Evolutionary conservation across 1,140 invertebrate genomes (phyloP).

Genomic region (Lerema accius): DNA sequence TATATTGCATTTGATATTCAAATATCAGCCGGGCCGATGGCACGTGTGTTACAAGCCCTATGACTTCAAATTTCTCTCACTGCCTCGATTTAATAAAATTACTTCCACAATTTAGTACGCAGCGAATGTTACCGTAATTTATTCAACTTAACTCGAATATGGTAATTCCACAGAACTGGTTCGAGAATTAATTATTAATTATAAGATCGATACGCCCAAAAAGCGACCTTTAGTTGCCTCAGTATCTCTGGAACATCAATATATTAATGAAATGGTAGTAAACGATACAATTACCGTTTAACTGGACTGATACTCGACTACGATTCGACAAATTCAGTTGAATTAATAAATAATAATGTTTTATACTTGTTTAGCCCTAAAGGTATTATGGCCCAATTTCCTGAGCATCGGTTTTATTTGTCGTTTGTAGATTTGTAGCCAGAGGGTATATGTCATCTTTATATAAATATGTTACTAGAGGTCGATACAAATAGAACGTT

Average conservation of each 20-base stretch:
- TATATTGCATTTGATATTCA: too few relatives aligned
- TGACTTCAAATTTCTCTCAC: background rate
- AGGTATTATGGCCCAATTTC: background rate
- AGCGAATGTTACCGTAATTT: background rate
- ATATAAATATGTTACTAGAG: too few relatives aligned
- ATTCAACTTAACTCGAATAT: background rate
- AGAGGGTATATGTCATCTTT: too few relatives aligned
- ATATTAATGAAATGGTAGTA: background rate
- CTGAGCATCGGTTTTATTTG: too few relatives aligned
- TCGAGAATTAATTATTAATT: background rate
- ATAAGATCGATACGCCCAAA: background rate
- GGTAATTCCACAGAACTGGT: background rate
- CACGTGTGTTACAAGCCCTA: background rate
- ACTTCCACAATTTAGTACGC: background rate
- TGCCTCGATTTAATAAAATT: background rate
- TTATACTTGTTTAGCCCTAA: background rate
- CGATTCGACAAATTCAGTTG: background rate
- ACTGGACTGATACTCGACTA: background rate
- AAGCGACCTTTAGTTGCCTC: background rate
- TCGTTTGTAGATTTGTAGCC: too few relatives aligned
- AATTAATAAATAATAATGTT: background rate
- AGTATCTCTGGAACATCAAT: background rate
- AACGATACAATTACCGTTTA: background rate
- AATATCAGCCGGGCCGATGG: background rate
- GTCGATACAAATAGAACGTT: too few relatives aligned